Evolutionary conservation across 1,140 invertebrate species (phyloP).

Genomic region (Mya arenaria): DNA sequence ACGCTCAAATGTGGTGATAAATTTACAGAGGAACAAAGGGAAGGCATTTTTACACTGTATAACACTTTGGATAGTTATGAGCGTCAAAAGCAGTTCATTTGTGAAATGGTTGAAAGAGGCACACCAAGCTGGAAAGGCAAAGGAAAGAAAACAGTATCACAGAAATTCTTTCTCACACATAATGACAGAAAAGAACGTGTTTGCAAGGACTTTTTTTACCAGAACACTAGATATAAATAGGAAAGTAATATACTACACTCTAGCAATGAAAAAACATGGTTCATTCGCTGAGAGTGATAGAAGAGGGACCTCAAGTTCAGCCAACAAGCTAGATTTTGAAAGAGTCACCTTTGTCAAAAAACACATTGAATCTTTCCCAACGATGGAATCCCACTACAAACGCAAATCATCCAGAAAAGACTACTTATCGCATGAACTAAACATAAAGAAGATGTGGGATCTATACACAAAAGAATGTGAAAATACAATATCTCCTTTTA

Average conservation of each 20-base stretch:
- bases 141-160: conserved; percentile 31
- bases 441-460: conserved; percentile 18
- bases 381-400: conserved; percentile 25
- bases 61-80: conserved; percentile 23
- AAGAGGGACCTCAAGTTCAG: conserved; percentile 11
- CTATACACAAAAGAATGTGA: conserved; percentile 10
- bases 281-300: conserved; percentile 5
- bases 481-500: neutral
- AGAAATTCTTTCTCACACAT: conserved; percentile 23
- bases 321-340: conserved; percentile 22
- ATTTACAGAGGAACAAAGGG: conserved; percentile 29
- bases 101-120: conserved; percentile 39
- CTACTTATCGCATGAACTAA: conserved; percentile 28
- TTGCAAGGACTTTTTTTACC: conserved; percentile 10
- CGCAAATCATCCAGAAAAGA: neutral
- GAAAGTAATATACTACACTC: conserved; percentile 25
- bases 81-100: conserved; percentile 20
- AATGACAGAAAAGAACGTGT: conserved; percentile 32
- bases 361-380: conserved; percentile 26
- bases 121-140: conserved; percentile 15
- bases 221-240: conserved; percentile 36
- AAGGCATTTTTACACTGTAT: conserved; percentile 28
- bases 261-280: conserved; percentile 30
- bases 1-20: conserved; percentile 28
- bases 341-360: conserved; percentile 23